Base-by-base conservation (phyloP, 2,888 invertebrate genomes). In the Caenorhabditis becei region DNA sequence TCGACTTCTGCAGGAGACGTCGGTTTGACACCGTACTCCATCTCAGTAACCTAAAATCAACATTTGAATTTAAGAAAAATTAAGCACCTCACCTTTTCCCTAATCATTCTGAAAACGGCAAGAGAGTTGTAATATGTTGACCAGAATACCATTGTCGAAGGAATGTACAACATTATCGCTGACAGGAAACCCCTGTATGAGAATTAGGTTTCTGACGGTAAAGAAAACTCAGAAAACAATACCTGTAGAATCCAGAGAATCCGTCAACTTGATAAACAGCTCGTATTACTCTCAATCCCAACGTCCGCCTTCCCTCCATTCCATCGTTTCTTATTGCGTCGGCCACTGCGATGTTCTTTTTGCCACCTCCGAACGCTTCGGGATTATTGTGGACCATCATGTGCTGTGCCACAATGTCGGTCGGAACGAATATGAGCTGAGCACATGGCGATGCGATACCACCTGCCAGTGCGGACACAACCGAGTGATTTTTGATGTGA, bases 131-230 rank as follows among this genome's bases (percentile, higher is more conserved):
- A 90, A 63, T 90, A 90, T 4, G 88, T 86, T 2, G 85, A 84
- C 90, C 90, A 90, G 79, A 90, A 90, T 26, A 90, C 87, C 90
- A 90, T 89, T 11, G 89, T 89, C 32, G 85, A 85, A 0, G 90
- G 90, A 65, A 89, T 87, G 82, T 89, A 90, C 18, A 90, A 78
- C 82, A 89, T 84, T 18, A 89, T 75, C 28, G 90, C 88, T 8
- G 90, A 88, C 11, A 88, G 63, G 77, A 89, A 89, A 16, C 90
- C 90, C 62, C 89, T 88, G 75, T 32, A 83, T 18, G 37, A 26
- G 53, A 65, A 18, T 35, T 65, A 16, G 28, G 24, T 16, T 49
- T 20, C 8, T 7, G n/a, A n/a, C n/a, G n/a, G n/a, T n/a, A n/a
- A n/a, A n/a, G n/a, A n/a, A n/a, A n/a, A n/a, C 28, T 24, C 28